Evolutionary conservation across 64 coral and sea anemone genomes (phyloP), one percentile per base, ranked within the genome.

Genomic region (Acropora yongei): DNA sequence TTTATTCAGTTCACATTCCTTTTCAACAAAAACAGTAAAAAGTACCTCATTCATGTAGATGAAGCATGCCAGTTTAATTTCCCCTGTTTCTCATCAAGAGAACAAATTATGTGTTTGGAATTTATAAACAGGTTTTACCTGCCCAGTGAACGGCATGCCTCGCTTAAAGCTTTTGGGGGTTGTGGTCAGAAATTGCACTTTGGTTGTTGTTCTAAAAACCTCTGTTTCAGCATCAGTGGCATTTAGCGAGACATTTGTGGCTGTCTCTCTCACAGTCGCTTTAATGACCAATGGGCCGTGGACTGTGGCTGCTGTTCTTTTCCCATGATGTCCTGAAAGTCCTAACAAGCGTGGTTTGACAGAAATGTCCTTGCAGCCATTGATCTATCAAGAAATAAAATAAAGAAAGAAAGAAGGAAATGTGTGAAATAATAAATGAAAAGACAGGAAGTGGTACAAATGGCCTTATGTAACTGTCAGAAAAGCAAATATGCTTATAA

Each of bases 211-310:
- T 5, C 57, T 43, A 63, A 82, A 86, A 17, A 95, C 46, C 42
- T 53, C 1, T 4, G 88, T 80, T 60, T 89, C 84, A n/a, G 90
- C 79, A 61, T 16, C 85, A 8, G 78, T 87, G 13, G 89, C 93
- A 88, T 94, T 89, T 43, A 68, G 93, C 10, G 86, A 57, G 12
- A 98, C 75, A 9, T 90, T 93, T 19, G 96, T 98, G 9, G 96
- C 89, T 44, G 78, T 45, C 68, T 98, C 96, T 4, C 63, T 95
- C 48, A 98, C 86, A 68, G 40, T 72, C 8, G 93, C 96, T 3
- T 91, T 49, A n/a, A 98, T 90, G 44, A 57, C 48, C 55, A 98
- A 39, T 19, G 41, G 6, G 67, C 63, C 44, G 60, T 48, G 6
- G 67, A 50, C 44, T 86, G 0, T 55, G 51, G 50, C 5, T 6